Base-by-base conservation (phyloP, 2,888 invertebrate genomes). In the Salticus scenicus region DNA sequence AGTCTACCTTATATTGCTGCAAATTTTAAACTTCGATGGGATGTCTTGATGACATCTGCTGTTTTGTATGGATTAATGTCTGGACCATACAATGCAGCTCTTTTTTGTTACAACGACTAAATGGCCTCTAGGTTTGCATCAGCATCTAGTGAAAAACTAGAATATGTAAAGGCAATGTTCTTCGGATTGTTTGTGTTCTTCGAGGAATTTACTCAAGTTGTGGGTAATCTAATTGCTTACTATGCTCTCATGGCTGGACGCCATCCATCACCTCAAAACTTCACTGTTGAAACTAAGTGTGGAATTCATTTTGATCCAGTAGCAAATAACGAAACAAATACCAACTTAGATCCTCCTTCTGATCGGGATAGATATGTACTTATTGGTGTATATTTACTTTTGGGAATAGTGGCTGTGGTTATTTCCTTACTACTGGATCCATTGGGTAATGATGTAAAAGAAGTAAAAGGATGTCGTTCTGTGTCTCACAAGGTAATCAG, bases 101-200 rank as follows among this genome's bases (percentile, higher is more conserved):
- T 98, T 91, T 57, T 78, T 20, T 42, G 80, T 14, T 88, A 88
- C 77, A 31, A 88, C 2, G 80, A 88, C 12, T 66, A 88, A 63
- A 51, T 88, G 51, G 87, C 86, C 0, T 42, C 51, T 2, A 64
- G 77, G 2, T 88, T 85, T 63, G 75, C 67, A 20, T 30, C 66
- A 1, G 69, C 66, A 0, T 20, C 71, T 7, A 28, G 28, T 0
- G 76, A 66, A 14, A 75, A 51, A 14, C 10, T 66, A 0, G 76
- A 98, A 91, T 97, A 96, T 28, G 96, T 98, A 89, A 96, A 98
- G 89, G 98, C 98, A 82, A 93, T 97, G 90, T 98, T 98, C 94
- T 99, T 99, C 92, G 99, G 99, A 66, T 96, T 98, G 94, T 99
- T 99, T 94, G 99, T 98, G 93, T 94, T 98, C 89, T 96, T 98